Conservation (phyloP, 1,140 invertebrate species). For the Frieseomelitta varia region DNA sequence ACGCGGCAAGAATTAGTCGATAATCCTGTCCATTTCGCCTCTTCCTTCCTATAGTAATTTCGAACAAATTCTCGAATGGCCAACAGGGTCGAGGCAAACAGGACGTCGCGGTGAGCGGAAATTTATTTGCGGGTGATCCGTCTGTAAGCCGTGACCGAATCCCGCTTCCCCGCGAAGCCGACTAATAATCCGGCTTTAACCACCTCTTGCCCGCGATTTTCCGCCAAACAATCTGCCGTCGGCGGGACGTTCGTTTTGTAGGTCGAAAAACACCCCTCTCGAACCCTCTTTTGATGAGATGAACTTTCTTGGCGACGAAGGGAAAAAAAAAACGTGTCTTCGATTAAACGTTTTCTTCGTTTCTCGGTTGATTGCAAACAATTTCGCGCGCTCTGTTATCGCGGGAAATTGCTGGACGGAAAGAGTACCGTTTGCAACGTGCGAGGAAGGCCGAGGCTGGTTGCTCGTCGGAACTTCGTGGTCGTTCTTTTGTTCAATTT, state of each 20-base stretch:
- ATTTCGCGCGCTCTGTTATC: too few relatives aligned
- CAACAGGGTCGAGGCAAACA: neutral
- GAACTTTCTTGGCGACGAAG: neutral
- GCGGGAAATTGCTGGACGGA: too few relatives aligned
- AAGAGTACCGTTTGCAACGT: too few relatives aligned
- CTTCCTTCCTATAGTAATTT: conserved; percentile 40
- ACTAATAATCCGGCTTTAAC: conserved; percentile 22
- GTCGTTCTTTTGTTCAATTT: too few relatives aligned
- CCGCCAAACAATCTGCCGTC: neutral
- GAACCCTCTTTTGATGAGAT: neutral
- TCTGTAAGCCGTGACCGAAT: conserved; percentile 3
- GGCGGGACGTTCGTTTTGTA: neutral
- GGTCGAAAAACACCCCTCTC: neutral
- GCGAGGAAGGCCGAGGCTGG: too few relatives aligned
- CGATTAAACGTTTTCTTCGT: too few relatives aligned
- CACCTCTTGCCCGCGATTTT: neutral
- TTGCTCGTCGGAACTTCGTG: too few relatives aligned
- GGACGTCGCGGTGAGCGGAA: conserved; percentile 10
- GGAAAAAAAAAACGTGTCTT: neutral
- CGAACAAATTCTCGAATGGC: conserved; percentile 15
- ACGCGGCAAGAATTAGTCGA: neutral
- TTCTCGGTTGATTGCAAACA: too few relatives aligned
- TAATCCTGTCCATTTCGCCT: conserved; percentile 19
- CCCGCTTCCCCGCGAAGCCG: neutral
- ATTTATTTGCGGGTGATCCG: conserved; percentile 46